Percentiles rank a stretch among this genome's conserved stretches.
phyloP scores from a whole-genome alignment of 2,113 vertebrate species.

The Gnathonemus longibarbis region DNA sequence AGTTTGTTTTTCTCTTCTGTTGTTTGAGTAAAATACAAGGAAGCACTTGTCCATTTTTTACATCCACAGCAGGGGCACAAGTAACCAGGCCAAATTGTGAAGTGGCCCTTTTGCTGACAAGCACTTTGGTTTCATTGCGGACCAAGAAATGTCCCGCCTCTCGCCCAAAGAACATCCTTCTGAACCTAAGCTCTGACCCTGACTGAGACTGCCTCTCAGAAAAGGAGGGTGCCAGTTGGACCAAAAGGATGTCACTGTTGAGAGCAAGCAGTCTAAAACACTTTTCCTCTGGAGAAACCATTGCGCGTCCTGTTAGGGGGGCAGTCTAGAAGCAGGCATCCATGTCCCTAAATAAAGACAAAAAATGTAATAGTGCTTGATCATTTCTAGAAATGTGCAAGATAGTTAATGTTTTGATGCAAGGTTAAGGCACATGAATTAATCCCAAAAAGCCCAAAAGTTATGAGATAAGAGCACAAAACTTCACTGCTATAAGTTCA shows the following conservation, averaged over 20 bases:
- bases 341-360: neutral
- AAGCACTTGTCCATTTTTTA: slow-evolving; percentile 56
- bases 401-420: neutral
- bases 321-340: neutral
- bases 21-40: slow-evolving; percentile 66
- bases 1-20: slow-evolving; percentile 31
- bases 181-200: slow-evolving; percentile 48
- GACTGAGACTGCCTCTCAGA: slow-evolving; percentile 26
- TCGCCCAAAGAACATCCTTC: slow-evolving; percentile 60
- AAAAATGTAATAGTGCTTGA: neutral
- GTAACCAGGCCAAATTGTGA: slow-evolving; percentile 53
- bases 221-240: slow-evolving; percentile 50
- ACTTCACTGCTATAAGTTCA: neutral
- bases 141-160: slow-evolving; percentile 56
- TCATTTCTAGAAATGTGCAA: neutral
- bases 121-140: slow-evolving; percentile 49
- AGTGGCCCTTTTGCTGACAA: slow-evolving; percentile 38
- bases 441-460: neutral
- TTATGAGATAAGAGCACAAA: neutral
- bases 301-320: neutral
- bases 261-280: slow-evolving; percentile 46
- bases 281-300: slow-evolving; percentile 14
- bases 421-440: neutral
- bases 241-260: slow-evolving; percentile 69
- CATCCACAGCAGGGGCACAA: slow-evolving; percentile 58